Percentiles rank a stretch among this genome's conserved stretches.
phyloP scores from a whole-genome alignment of 2,888 invertebrate species.

The Pristionchus exspectatus region DNA sequence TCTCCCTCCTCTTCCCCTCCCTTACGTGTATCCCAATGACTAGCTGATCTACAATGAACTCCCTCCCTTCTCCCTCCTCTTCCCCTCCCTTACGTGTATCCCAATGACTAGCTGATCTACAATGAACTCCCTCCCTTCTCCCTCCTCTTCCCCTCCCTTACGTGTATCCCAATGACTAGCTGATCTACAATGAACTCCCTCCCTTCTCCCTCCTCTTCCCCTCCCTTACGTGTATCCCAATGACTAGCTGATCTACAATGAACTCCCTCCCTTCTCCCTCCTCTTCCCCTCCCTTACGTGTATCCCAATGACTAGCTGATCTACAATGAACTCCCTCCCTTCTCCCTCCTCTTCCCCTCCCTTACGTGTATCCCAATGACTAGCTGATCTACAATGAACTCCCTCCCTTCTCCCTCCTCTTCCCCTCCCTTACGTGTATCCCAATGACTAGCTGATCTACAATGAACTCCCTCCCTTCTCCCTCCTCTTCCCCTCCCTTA shows the following conservation, averaged over 20 bases:
- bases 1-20: neutral
- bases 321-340: neutral
- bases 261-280: neutral
- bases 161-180: too few species aligned
- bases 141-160: neutral
- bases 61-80: too few species aligned
- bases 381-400: constrained; percentile 76
- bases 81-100: too few species aligned
- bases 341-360: neutral
- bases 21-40: too few species aligned
- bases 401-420: too few species aligned
- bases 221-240: too few species aligned
- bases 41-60: constrained; percentile 76
- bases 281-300: neutral
- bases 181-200: neutral
- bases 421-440: too few species aligned
- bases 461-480: neutral
- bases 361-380: too few species aligned
- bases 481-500: neutral
- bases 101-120: constrained; percentile 78
- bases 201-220: too few species aligned
- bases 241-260: constrained; percentile 77
- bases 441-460: constrained; percentile 78
- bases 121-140: neutral
- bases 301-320: constrained; percentile 79